Evolutionary conservation across 2,797 vertebrate genomes (phyloP).

Genomic region (Odontamblyopus lacepedii): DNA sequence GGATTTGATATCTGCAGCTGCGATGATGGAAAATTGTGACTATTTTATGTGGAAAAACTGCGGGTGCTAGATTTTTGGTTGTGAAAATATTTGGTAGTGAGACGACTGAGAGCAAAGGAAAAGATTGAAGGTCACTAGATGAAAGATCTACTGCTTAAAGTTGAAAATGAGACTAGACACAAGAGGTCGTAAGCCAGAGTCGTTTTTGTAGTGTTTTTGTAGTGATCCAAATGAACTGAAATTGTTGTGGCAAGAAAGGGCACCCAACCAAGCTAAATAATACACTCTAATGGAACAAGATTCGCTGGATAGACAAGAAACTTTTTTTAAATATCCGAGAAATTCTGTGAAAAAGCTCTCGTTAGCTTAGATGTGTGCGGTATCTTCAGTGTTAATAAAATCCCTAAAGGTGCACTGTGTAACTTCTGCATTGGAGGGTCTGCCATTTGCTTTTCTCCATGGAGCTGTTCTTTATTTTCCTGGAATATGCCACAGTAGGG

Average conservation of each 20-base stretch:
- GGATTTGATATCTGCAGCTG: constrained; percentile 2
- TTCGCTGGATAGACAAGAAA: background rate
- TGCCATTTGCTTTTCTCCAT: too few species aligned
- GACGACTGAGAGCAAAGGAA: background rate
- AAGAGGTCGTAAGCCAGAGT: background rate
- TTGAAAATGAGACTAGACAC: background rate
- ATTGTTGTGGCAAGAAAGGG: background rate
- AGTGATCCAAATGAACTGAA: background rate
- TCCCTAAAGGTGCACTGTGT: too few species aligned
- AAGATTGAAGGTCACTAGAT: background rate
- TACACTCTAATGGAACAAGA: too few species aligned
- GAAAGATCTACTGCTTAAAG: background rate
- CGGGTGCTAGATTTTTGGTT: constrained; percentile 14
- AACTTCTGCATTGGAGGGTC: too few species aligned
- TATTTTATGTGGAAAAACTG: background rate
- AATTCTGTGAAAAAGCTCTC: too few species aligned
- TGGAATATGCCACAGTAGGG: too few species aligned
- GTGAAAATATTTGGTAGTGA: constrained; percentile 37
- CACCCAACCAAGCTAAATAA: too few species aligned
- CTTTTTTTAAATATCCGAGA: too few species aligned
- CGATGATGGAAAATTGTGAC: constrained; percentile 8
- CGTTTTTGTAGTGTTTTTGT: background rate
- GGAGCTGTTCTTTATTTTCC: too few species aligned
- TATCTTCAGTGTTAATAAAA: too few species aligned
- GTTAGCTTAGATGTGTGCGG: too few species aligned